Conservation (phyloP, 2,113 vertebrate genomes). For the Sinocyclocheilus rhinocerous region DNA sequence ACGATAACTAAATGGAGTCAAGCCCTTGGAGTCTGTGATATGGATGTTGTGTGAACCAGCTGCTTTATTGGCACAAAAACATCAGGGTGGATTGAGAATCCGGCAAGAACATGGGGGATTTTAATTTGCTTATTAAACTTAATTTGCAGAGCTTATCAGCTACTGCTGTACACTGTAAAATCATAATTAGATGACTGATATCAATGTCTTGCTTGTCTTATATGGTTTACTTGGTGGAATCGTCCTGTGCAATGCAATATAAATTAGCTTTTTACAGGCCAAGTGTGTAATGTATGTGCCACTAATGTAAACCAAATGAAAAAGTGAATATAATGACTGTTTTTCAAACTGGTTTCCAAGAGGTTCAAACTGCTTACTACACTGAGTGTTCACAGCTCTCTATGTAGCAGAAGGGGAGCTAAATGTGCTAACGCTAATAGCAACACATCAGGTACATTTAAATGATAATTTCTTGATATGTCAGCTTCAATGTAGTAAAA, state of each 20-base stretch:
- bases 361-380: background rate
- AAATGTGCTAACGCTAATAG: background rate
- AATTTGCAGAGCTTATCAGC: background rate
- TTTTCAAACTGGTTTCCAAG: background rate
- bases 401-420: background rate
- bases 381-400: background rate
- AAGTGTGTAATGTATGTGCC: background rate
- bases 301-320: background rate
- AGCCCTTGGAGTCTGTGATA: background rate
- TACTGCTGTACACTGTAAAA: background rate
- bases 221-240: background rate
- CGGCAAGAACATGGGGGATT: background rate
- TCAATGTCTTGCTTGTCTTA: background rate
- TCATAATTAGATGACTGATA: background rate
- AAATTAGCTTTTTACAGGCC: background rate
- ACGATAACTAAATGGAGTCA: constrained; percentile 20
- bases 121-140: constrained; percentile 24
- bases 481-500: background rate
- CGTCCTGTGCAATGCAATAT: background rate
- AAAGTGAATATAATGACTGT: background rate
- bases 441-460: background rate
- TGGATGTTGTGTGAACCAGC: constrained; percentile 7
- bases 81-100: constrained; percentile 14
- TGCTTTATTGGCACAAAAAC: constrained; percentile 14
- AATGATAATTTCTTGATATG: background rate